Evolutionary conservation across 2,888 invertebrate species (phyloP).

Genomic region (Tenthredo livida): DNA sequence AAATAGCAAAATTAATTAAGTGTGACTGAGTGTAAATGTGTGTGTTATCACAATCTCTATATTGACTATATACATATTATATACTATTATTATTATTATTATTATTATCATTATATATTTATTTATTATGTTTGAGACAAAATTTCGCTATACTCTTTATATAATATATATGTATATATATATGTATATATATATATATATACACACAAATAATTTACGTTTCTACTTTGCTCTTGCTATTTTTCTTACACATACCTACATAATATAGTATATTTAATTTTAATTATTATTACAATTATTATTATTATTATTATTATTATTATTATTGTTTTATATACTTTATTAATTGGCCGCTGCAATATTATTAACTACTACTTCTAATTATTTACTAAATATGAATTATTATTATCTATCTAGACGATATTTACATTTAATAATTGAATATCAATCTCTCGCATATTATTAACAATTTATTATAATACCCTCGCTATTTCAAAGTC

Average conservation of each 20-base stretch:
- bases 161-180: no score
- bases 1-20: slow-evolving; percentile 61
- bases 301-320: slow-evolving; percentile 8
- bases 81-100: slow-evolving; percentile 53
- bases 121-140: background rate
- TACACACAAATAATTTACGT: background rate
- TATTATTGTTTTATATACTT: slow-evolving; percentile 44
- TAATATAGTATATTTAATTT: slow-evolving; percentile 36
- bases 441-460: slow-evolving; percentile 17
- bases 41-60: slow-evolving; percentile 57
- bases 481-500: background rate
- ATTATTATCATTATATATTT: slow-evolving; percentile 51
- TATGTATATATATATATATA: background rate
- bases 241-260: slow-evolving; percentile 33
- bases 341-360: slow-evolving; percentile 61
- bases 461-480: background rate
- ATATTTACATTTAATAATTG: slow-evolving; percentile 34
- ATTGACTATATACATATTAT: slow-evolving; percentile 44
- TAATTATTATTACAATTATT: background rate
- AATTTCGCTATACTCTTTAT: background rate
- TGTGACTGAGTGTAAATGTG: slow-evolving; percentile 59
- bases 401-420: slow-evolving; percentile 57
- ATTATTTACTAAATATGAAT: slow-evolving; percentile 60
- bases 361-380: slow-evolving; percentile 51
- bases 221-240: background rate